Conservation (phyloP, 2,888 invertebrate species). For the Coelopa pilipes region DNA sequence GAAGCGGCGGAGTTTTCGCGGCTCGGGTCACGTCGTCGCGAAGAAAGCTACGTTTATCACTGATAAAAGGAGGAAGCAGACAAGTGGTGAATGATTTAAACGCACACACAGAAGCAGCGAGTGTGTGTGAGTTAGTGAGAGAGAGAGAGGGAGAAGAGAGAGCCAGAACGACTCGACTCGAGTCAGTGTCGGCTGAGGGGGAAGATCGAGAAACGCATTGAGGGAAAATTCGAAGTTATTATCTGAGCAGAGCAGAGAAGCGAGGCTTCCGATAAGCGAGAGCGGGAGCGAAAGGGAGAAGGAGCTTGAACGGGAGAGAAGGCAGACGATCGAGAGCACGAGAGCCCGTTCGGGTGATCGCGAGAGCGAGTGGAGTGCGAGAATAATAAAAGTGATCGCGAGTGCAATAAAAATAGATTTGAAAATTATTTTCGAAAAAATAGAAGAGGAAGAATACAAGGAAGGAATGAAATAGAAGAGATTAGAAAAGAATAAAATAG, state of each 20-base stretch:
- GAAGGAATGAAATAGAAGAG: background rate
- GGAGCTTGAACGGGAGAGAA: background rate
- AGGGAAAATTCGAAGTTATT: too few relatives aligned
- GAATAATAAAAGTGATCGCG: background rate
- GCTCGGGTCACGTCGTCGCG: slow-evolving; percentile 2
- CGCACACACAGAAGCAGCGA: too few relatives aligned
- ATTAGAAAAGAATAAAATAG: background rate
- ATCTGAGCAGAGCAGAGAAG: too few relatives aligned
- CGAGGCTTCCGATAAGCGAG: too few relatives aligned
- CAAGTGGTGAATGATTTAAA: slow-evolving; percentile 29
- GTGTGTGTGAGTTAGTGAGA: slow-evolving; percentile 30
- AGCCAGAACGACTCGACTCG: too few relatives aligned
- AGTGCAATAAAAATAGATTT: slow-evolving; percentile 17
- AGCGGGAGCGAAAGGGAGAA: slow-evolving; percentile 9
- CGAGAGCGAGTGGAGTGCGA: background rate
- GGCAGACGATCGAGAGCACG: background rate
- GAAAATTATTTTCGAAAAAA: background rate
- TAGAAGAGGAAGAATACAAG: background rate
- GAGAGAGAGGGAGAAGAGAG: slow-evolving; percentile 25
- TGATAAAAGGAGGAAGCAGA: slow-evolving; percentile 17
- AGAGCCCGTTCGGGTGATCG: background rate
- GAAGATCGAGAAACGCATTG: too few relatives aligned
- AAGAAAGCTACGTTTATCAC: slow-evolving; percentile 24
- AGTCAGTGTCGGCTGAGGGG: too few relatives aligned
- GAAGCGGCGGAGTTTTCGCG: slow-evolving; percentile 1